Base-by-base conservation (phyloP, 30 jellyfish, hydroid and myxozoan genomes). In the Aurelia sp. region DNA sequence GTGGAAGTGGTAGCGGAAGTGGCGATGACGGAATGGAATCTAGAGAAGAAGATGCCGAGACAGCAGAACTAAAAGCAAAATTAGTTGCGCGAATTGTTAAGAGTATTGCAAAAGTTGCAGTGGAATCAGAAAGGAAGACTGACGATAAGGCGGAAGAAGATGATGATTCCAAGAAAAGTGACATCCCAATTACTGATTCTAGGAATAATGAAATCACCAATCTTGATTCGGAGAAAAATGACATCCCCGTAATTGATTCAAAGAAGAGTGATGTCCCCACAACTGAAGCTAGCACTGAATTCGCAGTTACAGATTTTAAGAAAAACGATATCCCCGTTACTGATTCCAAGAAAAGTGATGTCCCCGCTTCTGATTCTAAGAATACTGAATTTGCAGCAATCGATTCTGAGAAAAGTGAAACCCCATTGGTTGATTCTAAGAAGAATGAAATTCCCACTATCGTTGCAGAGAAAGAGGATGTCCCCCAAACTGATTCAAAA, bases 1-100 rank as follows among this genome's bases (percentile, higher is more conserved):
- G 93, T 57, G 96, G 90, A 76, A 89, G 97, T 73, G 97, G 88
- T 3, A 61, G 82, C 68, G 88, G 67, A 23, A 69, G 52, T 12
- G 87, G 27, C 12, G 85, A 81, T 17, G 97, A 76, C n/a, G 84
- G 53, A 35, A 48, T 78, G 40, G 89, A 60, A 40, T 37, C 51
- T 4, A 72, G 55, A 31, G 89, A 73, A 47, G 84, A 50, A 4
- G 57, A 70, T 23, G 77, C 48, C 4, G 84, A 55, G 13, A 71
- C 48, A 11, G 61, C 35, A 3, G 78, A 74, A 13, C 19, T 30
- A 12, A 63, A 82, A 27, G 31, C 68, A n/a, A 71, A 22, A 74
- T 4, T 66, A 15, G 84, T 73, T 20, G 88, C 75, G 27, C 21
- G 69, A 12, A 73, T 90, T 41, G 97, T 90, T 7, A 63, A 57